Percentiles rank a stretch among this genome's conserved stretches.
Evolutionary conservation across 2,113 vertebrate genomes (phyloP).

Genomic region (Leiothrix lutea): DNA sequence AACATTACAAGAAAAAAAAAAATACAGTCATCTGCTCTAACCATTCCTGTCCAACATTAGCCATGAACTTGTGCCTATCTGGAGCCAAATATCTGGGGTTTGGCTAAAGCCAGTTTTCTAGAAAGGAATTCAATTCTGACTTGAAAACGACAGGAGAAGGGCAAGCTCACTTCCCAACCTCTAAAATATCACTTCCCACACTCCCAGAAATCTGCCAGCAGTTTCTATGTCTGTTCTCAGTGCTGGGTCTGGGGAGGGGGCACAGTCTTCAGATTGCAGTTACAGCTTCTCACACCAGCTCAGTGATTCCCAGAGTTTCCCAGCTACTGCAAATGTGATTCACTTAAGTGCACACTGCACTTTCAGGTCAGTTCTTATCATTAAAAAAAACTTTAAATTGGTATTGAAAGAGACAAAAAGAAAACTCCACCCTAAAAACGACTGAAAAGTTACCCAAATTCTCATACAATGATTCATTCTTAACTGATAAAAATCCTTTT

Average conservation of each 20-base stretch:
- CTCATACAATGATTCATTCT: background rate
- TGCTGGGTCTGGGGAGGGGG: fast-evolving
- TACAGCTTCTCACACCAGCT: background rate
- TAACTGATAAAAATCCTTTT: background rate
- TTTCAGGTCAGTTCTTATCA: background rate
- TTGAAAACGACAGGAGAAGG: background rate
- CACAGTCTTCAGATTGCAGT: background rate
- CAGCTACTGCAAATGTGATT: background rate
- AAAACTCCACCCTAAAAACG: background rate
- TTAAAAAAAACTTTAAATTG: background rate
- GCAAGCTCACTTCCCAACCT: background rate
- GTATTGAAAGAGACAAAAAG: background rate
- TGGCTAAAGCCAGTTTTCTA: background rate
- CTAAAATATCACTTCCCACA: background rate
- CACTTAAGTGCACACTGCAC: fast-evolving
- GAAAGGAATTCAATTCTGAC: background rate
- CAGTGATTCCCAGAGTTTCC: background rate
- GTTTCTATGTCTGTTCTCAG: background rate
- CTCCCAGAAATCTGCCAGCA: background rate
- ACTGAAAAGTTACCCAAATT: background rate
- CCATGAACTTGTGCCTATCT: background rate
- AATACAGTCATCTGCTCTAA: background rate
- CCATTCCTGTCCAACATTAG: background rate
- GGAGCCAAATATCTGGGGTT: background rate
- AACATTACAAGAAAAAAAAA: background rate